A percentile compares a stretch with the other conserved stretches of the same genome.
phyloP scores from a whole-genome alignment of 2,797 vertebrate genomes.

The Australoheros facetus region DNA sequence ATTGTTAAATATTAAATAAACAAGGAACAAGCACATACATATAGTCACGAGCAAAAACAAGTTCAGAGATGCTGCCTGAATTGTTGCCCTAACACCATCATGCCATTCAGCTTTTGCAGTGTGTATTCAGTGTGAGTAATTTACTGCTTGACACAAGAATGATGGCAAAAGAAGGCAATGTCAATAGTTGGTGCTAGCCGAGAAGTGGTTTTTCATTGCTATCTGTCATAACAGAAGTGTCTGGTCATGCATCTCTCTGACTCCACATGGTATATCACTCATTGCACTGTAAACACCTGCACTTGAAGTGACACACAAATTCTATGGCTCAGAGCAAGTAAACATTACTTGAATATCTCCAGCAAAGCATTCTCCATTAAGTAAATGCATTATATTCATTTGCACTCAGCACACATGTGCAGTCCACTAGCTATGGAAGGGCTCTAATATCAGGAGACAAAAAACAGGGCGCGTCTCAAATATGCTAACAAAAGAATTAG shows the following conservation, averaged over 20 bases:
- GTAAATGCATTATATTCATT: conserved; percentile 36
- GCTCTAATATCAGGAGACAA: conserved; percentile 10
- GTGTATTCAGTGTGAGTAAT: conserved; percentile 50
- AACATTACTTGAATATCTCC: background rate
- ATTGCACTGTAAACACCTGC: conserved; percentile 36
- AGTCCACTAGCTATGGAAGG: background rate
- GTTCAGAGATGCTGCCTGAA: conserved; percentile 1
- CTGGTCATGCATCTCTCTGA: conserved; percentile 62
- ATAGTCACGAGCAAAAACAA: conserved; percentile 12
- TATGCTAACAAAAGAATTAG: conserved; percentile 11
- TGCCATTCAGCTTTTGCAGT: background rate
- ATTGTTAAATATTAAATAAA: background rate
- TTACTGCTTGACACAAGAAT: conserved; percentile 58
- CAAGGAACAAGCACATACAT: background rate
- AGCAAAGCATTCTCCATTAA: conserved; percentile 8
- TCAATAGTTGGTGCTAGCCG: conserved; percentile 50
- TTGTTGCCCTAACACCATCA: conserved; percentile 17
- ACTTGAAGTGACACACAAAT: conserved; percentile 11
- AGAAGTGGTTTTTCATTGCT: conserved; percentile 69
- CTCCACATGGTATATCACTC: conserved; percentile 50
- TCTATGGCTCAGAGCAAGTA: background rate
- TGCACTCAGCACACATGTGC: conserved; percentile 20
- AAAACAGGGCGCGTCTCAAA: conserved; percentile 23
- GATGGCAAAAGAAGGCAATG: conserved; percentile 46
- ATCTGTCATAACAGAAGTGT: conserved; percentile 65